These are phyloP conservation scores for Sebastes fasciatus DNA, from an alignment of 2,113 vertebrate species.

Conservation along the genomic window DNA sequence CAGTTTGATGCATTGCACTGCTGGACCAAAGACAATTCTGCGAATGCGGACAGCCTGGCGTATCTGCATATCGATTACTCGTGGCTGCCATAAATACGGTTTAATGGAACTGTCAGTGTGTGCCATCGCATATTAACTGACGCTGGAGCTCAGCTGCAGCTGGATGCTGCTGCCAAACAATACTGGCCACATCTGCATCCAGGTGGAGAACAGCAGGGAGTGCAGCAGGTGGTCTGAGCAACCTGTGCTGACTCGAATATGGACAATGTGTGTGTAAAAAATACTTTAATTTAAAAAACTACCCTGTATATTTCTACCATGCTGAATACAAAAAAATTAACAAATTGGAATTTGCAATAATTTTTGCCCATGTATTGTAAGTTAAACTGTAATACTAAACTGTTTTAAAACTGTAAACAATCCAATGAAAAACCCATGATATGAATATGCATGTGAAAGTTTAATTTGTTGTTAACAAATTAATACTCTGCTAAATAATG, in stretches of 20 bases:
- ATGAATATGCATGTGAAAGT: background rate
- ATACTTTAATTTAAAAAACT: background rate
- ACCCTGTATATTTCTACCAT: background rate
- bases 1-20: conserved; percentile 69
- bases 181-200: conserved; percentile 50
- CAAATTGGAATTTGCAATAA: background rate
- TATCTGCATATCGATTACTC: conserved; percentile 80
- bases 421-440: background rate
- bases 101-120: conserved; percentile 78
- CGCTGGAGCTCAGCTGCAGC: conserved; percentile 68
- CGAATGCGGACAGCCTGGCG: conserved; percentile 38
- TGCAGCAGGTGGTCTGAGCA: background rate
- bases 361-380: background rate
- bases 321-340: background rate
- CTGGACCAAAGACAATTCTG: conserved; percentile 69
- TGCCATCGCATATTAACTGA: conserved; percentile 68
- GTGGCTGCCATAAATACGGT: conserved; percentile 77
- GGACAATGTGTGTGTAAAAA: background rate
- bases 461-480: background rate
- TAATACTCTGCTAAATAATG: background rate
- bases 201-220: conserved; percentile 29
- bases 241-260: conserved; percentile 2
- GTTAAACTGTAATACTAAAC: background rate
- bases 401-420: background rate
- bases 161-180: conserved; percentile 56